Conservation (phyloP, 2,113 vertebrate genomes). For the Oophaga pumilio region DNA sequence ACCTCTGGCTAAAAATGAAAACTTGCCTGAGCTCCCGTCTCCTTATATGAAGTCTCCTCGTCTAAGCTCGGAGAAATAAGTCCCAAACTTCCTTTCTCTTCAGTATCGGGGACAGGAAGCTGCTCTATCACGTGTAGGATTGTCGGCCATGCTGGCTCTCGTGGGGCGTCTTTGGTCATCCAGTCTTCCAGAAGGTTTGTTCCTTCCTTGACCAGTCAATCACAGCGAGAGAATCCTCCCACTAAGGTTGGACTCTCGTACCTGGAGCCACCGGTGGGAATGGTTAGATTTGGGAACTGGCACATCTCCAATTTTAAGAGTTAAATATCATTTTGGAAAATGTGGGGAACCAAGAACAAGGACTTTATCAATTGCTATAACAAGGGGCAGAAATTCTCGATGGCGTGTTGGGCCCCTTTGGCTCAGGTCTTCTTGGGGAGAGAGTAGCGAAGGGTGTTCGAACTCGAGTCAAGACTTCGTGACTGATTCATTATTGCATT, state of each 20-base stretch:
- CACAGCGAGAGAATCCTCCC: not conserved
- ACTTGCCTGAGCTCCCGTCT: not conserved
- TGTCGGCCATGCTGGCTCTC: not conserved
- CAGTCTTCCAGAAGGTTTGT: not conserved
- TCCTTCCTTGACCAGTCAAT: not conserved
- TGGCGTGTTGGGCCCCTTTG: too few relatives aligned
- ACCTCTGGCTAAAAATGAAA: not conserved
- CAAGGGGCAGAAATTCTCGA: too few relatives aligned
- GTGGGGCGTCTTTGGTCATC: not conserved
- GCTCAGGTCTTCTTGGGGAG: too few relatives aligned
- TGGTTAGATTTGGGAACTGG: too few relatives aligned
- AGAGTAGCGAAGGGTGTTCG: too few relatives aligned
- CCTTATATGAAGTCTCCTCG: not conserved
- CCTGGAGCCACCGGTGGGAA: too few relatives aligned
- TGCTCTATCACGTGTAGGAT: not conserved
- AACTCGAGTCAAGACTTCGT: too few relatives aligned
- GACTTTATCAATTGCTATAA: not conserved
- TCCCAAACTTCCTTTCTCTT: not conserved
- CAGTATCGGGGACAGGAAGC: not conserved
- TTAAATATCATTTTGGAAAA: too few relatives aligned
- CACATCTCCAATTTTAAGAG: too few relatives aligned
- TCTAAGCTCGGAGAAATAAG: not conserved
- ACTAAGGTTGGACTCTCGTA: not conserved
- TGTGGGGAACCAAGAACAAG: not conserved
- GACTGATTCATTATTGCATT: too few relatives aligned